phyloP scores from a whole-genome alignment of 1,140 invertebrate species.

The Dendroctonus valens region DNA sequence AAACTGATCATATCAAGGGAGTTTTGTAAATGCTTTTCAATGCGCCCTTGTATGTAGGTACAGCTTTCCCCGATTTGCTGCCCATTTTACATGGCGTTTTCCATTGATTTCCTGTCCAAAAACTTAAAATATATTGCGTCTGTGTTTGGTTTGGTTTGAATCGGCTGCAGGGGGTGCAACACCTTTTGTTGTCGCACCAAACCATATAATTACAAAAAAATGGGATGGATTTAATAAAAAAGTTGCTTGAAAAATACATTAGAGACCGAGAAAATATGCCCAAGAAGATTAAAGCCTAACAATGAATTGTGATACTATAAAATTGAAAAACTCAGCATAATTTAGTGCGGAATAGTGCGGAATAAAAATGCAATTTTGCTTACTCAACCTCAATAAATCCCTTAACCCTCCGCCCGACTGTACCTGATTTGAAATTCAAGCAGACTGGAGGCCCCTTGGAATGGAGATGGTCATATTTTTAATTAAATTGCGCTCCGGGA shows the following conservation, averaged over 20 bases:
- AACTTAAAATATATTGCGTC: constrained; percentile 35
- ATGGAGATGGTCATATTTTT: not conserved
- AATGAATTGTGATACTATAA: no score
- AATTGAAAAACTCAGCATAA: no score
- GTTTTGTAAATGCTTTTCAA: no score
- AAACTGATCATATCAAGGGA: no score
- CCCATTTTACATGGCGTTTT: constrained; percentile 12
- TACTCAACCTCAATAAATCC: constrained; percentile 11
- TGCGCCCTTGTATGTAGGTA: not conserved
- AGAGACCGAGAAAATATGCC: no score
- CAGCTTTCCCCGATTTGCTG: not conserved
- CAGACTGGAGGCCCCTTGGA: not conserved
- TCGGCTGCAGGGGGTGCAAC: constrained; percentile 1
- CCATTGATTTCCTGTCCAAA: constrained; percentile 36
- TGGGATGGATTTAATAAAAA: not conserved
- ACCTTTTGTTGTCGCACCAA: not conserved
- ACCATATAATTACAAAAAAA: not conserved
- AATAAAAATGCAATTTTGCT: constrained; percentile 15
- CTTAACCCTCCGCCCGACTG: not conserved
- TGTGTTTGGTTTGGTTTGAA: constrained; percentile 18
- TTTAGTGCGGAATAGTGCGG: not conserved
- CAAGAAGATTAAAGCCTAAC: no score
- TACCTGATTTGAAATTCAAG: constrained; percentile 15
- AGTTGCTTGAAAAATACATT: not conserved
- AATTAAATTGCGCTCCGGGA: no score